These are phyloP conservation scores for Eumaeus atala DNA, from an alignment of 1,140 invertebrate genomes.

Conservation along the genomic window DNA sequence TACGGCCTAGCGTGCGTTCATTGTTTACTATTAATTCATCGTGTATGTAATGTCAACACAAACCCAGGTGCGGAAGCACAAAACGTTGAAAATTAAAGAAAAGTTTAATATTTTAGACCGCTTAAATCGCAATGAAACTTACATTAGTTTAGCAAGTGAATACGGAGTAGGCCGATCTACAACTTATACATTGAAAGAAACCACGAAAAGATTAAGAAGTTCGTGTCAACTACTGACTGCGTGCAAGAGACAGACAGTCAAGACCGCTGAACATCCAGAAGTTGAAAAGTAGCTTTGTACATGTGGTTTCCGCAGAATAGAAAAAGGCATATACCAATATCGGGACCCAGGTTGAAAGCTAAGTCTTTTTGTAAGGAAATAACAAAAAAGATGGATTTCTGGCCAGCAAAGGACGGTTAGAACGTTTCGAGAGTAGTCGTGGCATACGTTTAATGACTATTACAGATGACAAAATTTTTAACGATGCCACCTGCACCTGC, in stretches of 20 bases:
- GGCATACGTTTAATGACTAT: conserved; percentile 20
- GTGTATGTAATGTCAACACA: conserved; percentile 41
- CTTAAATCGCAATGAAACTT: conserved; percentile 36
- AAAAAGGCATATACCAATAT: conserved; percentile 39
- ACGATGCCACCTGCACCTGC: conserved; percentile 17
- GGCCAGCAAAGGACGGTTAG: conserved; percentile 20
- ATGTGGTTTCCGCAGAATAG: conserved; percentile 44
- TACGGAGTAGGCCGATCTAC: conserved; percentile 38
- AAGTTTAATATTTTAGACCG: conserved; percentile 38
- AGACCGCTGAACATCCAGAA: conserved; percentile 41
- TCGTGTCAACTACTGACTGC: conserved; percentile 35
- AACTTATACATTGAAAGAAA: conserved; percentile 35
- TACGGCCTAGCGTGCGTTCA: too few species aligned
- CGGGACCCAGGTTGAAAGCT: conserved; percentile 45
- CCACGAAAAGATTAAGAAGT: conserved; percentile 35
- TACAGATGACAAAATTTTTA: conserved; percentile 22
- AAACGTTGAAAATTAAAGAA: conserved; percentile 43
- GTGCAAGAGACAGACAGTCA: conserved; percentile 40
- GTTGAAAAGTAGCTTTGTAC: conserved; percentile 38
- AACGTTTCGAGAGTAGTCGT: conserved; percentile 20
- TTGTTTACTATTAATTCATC: too few species aligned
- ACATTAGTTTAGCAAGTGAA: conserved; percentile 36
- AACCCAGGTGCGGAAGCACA: conserved; percentile 42
- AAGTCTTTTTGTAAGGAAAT: conserved; percentile 44
- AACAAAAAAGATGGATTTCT: conserved; percentile 44